phyloP scores from a whole-genome alignment of 2,113 vertebrate species.

The Tachycineta bicolor region DNA sequence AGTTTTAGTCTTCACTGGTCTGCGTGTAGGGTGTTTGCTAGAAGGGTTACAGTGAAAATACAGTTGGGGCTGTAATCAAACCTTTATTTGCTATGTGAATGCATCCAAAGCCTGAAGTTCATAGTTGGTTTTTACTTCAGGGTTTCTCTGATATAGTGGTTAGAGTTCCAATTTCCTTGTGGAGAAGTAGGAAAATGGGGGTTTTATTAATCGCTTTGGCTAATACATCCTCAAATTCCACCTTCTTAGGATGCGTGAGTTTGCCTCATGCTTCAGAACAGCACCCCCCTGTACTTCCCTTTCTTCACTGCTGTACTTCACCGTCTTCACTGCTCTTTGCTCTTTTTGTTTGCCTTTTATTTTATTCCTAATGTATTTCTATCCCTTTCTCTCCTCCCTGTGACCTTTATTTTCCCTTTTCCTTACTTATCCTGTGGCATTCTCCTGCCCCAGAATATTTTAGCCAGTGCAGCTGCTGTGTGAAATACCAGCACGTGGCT shows the following conservation, averaged over 20 bases:
- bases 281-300: not conserved
- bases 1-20: not conserved
- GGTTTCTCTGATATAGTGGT: not conserved
- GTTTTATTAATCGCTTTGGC: not conserved
- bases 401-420: not conserved
- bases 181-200: not conserved
- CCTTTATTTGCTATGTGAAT: not conserved
- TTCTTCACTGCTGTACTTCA: too few species aligned
- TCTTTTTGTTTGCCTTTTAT: not conserved
- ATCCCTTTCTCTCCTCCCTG: not conserved
- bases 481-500: not conserved
- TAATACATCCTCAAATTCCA: not conserved
- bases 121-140: not conserved
- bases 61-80: not conserved
- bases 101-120: not conserved
- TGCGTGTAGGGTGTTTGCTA: not conserved
- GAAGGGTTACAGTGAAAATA: not conserved
- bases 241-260: not conserved
- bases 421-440: not conserved
- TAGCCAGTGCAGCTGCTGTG: not conserved
- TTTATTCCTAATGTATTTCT: not conserved
- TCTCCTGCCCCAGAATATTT: not conserved
- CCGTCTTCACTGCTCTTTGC: not conserved
- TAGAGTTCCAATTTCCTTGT: not conserved
- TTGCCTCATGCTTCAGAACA: not conserved